These are phyloP conservation scores for Autographa gamma DNA, from an alignment of 2,888 invertebrate genomes.

Conservation along the genomic window DNA sequence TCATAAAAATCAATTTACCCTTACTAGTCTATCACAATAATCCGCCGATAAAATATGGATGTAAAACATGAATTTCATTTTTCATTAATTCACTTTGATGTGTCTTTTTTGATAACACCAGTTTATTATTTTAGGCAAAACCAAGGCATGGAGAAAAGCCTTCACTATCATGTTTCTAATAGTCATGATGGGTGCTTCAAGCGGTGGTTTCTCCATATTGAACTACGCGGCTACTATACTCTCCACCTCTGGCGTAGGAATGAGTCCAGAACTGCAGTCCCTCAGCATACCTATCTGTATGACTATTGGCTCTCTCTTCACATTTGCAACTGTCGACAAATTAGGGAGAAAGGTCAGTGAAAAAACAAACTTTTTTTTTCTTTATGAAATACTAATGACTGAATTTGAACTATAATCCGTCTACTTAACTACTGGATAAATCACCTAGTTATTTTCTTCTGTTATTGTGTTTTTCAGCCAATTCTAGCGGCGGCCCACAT, in stretches of 20 bases:
- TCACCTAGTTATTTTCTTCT: not conserved
- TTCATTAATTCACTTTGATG: too few species aligned
- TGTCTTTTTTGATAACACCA: too few species aligned
- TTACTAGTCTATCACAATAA: too few species aligned
- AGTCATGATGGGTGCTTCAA: conserved; percentile 56
- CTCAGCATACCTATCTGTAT: conserved; percentile 67
- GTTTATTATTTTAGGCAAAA: conserved; percentile 52
- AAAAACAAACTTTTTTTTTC: too few species aligned
- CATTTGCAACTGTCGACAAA: conserved; percentile 62
- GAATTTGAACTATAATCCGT: too few species aligned
- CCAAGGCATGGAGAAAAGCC: conserved; percentile 68
- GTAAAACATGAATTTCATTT: too few species aligned
- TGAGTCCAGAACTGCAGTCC: conserved; percentile 64
- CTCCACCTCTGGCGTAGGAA: conserved; percentile 56
- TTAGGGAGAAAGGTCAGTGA: conserved; percentile 60
- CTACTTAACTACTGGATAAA: too few species aligned
- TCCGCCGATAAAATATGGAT: too few species aligned
- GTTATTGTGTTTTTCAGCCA: conserved; percentile 49
- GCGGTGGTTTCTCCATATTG: conserved; percentile 64
- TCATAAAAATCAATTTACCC: too few species aligned
- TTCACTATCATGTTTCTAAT: conserved; percentile 58
- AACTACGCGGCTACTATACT: conserved; percentile 67
- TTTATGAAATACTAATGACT: too few species aligned
- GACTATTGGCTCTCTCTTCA: conserved; percentile 61
- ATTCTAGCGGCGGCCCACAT: conserved; percentile 56